phyloP scores from a whole-genome alignment of 2,888 invertebrate genomes.

The Stegophylla sp. region DNA sequence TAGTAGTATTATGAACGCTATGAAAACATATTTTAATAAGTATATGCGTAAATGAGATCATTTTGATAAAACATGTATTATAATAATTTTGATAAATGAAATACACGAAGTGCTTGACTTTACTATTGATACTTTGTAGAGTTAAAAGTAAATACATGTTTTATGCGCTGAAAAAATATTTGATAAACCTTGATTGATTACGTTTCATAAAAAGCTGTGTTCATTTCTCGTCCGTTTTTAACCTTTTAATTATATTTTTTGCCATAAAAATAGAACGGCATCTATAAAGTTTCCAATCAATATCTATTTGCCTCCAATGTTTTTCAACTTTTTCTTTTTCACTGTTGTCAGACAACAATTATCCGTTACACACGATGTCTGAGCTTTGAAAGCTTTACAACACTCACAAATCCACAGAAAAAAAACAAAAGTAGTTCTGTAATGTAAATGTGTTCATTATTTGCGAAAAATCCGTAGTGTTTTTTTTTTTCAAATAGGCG shows the following conservation, averaged over 20 bases:
- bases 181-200: constrained; percentile 16
- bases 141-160: neutral
- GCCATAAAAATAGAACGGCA: constrained; percentile 6
- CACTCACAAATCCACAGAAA: too few relatives aligned
- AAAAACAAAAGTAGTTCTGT: too few relatives aligned
- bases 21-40: neutral
- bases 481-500: too few relatives aligned
- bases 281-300: neutral
- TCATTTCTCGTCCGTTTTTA: constrained; percentile 19
- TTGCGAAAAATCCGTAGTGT: too few relatives aligned
- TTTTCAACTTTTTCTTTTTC: neutral
- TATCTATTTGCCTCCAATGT: neutral
- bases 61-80: neutral
- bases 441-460: too few relatives aligned
- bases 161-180: neutral
- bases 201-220: neutral
- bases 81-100: neutral
- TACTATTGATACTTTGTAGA: neutral
- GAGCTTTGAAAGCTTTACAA: too few relatives aligned
- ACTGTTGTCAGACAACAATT: neutral
- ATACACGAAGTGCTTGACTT: neutral
- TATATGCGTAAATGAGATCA: neutral
- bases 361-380: neutral
- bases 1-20: neutral
- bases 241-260: constrained; percentile 20